Evolutionary conservation across 2,113 vertebrate genomes (phyloP), one percentile per base, ranked within the genome.

Genomic region (Carettochelys insculpta): DNA sequence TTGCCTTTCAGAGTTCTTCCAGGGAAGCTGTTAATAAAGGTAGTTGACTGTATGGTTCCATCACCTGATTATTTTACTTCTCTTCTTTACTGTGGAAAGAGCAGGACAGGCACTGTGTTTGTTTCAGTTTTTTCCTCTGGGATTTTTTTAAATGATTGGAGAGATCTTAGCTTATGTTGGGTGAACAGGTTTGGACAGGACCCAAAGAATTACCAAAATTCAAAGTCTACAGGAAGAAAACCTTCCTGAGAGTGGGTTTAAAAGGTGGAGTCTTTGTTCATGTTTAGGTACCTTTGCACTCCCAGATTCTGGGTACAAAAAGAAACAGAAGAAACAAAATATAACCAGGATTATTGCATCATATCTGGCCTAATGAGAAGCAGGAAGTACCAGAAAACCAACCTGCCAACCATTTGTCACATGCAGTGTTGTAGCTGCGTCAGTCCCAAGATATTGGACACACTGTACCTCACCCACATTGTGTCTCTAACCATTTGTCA

Each of bases 21-120:
- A 96, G 94, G 90, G 95, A 97, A 97, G 97, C 97, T 97, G 96
- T 95, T 96, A 97, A 97, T 97, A 97, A 98, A 97, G 91, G 83
- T 92, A 77, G 85, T 90, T 95, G 95, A 90, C 90, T 82, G 92
- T 79, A 89, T 96, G 95, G 94, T 93, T 97, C 96, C 96, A 94
- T 93, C 83, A 93, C 92, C 95, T 96, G 96, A 97, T 97, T 95
- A 92, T 86, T 90, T 96, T 94, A 92, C 89, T 89, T 92, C 91
- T 92, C 92, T 93, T 90, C 90, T 97, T 96, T 95, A 95, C 89
- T 95, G 85, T 87, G 96, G 94, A 97, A 95, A 95, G 77, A 91
- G 87, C 86, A 89, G 92, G 90, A 77, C 3, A 84, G 86, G 56
- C 81, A 48, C 82, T 95, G 71, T 93, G 94, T 94, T 96, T 95